A percentile compares a stretch with the other conserved stretches of the same genome.
Conservation (phyloP, 2,797 vertebrate genomes). For the Pampus argenteus region DNA sequence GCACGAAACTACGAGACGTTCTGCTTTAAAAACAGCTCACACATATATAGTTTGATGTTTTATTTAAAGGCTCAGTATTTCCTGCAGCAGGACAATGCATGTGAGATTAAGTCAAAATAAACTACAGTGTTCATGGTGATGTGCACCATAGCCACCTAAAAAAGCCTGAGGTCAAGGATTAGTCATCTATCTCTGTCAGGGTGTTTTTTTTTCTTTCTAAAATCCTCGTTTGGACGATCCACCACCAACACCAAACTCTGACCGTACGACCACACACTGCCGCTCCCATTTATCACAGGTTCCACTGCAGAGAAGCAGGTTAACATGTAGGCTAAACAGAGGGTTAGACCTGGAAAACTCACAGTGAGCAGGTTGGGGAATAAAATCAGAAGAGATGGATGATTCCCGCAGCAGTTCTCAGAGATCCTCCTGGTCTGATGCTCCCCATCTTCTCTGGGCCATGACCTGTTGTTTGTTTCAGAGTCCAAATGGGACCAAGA, state of each 20-base stretch:
- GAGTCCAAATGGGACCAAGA: neutral
- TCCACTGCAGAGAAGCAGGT: slow-evolving; percentile 14
- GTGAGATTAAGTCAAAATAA: too few species aligned
- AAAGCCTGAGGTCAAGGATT: slow-evolving; percentile 4
- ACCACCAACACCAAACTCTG: slow-evolving; percentile 14
- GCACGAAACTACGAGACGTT: too few species aligned
- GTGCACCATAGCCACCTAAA: slow-evolving; percentile 4
- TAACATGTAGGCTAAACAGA: slow-evolving; percentile 32
- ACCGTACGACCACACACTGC: neutral
- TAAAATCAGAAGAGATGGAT: slow-evolving; percentile 11
- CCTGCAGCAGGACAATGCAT: too few species aligned
- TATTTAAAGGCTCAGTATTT: too few species aligned
- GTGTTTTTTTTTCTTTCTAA: slow-evolving; percentile 14
- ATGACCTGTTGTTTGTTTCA: neutral
- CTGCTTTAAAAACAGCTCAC: too few species aligned
- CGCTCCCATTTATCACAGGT: slow-evolving; percentile 31
- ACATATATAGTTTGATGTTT: too few species aligned
- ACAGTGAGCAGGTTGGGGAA: neutral
- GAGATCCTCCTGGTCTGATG: neutral
- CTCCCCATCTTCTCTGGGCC: neutral
- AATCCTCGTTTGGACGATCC: slow-evolving; percentile 22
- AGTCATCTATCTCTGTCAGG: slow-evolving; percentile 33
- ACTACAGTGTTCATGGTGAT: too few species aligned
- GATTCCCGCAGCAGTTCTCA: neutral
- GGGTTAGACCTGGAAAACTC: neutral